Evolutionary conservation across 1,140 invertebrate genomes (phyloP), one percentile per base, ranked within the genome.

Genomic region (Drosophila yakuba): DNA sequence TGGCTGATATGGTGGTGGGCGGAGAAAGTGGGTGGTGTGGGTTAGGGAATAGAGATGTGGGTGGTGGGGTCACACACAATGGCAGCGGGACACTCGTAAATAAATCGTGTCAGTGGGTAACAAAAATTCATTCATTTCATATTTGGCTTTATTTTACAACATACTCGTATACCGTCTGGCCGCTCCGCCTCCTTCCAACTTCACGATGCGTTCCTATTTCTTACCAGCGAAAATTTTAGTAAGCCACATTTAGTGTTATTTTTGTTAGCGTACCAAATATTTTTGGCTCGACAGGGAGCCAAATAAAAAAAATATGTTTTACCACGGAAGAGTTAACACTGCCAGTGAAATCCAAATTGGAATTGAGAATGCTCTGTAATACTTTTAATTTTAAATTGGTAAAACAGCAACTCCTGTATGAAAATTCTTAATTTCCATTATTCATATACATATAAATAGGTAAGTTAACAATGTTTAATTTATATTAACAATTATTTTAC

Each of bases 41-140:
- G 20, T 58, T 71, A 47, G 44, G 32, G 47, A 38, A 75, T 51
- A 72, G 50, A 62, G 59, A 74, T 71, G 66, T 64, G 60, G 48
- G 56, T 51, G 48, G 56, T 51, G 60, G 68, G 45, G 36, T 51
- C 45, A 48, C 67, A 84, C 52, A 73, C 72, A 80, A 78, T 81
- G 82, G 60, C 58, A 25, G 23, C 44, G 48, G 78, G 83, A 88
- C 83, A 86, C 76, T 88, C 84, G 84, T 88, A 88, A 88, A 88
- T 88, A 88, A 88, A 88, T 88, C 84, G 83, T 88, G 83, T 89
- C 83, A 88, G 83, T 89, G 83, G 83, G 83, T 89, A 88, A 88
- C 79, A 88, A 89, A 86, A 86, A 89, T 88, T 88, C 83, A 89
- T 88, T 88, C 84, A 89, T 89, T 89, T 88, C 83, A 88, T 88